These are phyloP conservation scores for Cheilosia vulpina DNA, from an alignment of 2,888 invertebrate species.

Conservation along the genomic window DNA sequence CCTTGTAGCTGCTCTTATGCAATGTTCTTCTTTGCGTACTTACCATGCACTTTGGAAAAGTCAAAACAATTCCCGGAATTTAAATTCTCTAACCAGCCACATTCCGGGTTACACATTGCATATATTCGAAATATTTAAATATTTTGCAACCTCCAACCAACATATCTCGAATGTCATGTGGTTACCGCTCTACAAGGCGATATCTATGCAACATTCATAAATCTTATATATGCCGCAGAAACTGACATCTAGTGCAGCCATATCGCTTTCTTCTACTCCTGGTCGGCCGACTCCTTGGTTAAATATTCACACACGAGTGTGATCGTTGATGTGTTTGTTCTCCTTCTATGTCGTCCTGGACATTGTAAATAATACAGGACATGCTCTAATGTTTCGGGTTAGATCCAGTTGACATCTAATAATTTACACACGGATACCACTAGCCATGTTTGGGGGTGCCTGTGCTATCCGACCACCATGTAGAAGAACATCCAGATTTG, in stretches of 20 bases:
- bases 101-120: too few species aligned
- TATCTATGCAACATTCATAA: constrained; percentile 28
- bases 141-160: constrained; percentile 11
- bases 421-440: constrained; percentile 38
- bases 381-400: constrained; percentile 18
- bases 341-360: constrained; percentile 9
- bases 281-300: constrained; percentile 2
- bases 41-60: too few species aligned
- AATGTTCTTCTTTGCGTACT: background rate
- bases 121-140: background rate
- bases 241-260: constrained; percentile 26
- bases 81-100: too few species aligned
- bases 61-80: too few species aligned
- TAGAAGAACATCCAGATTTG: constrained; percentile 14
- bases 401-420: constrained; percentile 30
- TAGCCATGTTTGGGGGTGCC: background rate
- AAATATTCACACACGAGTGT: constrained; percentile 40
- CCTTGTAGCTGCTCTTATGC: too few species aligned
- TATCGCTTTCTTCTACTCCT: background rate
- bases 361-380: constrained; percentile 42
- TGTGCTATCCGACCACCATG: background rate
- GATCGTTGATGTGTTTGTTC: constrained; percentile 19
- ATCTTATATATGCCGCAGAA: constrained; percentile 41
- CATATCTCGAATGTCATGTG: constrained; percentile 32
- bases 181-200: constrained; percentile 12